Evolutionary conservation across 1,140 invertebrate genomes (phyloP), one percentile per base, ranked within the genome.

Genomic region (Trissolcus basalis): DNA sequence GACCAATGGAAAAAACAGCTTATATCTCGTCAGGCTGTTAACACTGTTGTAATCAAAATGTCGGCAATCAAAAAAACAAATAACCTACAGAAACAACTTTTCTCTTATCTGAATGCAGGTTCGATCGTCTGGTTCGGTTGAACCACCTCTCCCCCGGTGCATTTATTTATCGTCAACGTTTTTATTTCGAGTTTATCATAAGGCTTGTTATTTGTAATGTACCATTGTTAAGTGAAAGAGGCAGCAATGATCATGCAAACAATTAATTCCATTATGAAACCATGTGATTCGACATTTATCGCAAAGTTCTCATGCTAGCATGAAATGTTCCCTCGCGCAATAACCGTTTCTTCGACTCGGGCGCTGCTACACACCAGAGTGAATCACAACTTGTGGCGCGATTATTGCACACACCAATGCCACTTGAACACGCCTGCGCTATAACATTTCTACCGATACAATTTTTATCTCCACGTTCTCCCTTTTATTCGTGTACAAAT

Each of bases 261-360:
- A 78, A 78, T 78, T 78, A 78, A 78, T 78, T 78, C 71, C 65
- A 71, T 78, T 78, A 74, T 74, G 77, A 78, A 78, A 78, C 60
- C 77, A 71, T 67, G 77, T 74, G 67, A 78, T 78, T 78, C 71
- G 76, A 78, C 75, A 78, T 78, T 78, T 78, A 78, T 78, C 76
- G 76, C 70, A 27, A 56, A 67, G 76, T 78, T 78, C 76, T 74
- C 70, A 74, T 78, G 70, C 27, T 65, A 45, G 70, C 60, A 61
- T 78, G 60, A 78, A 78, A 73, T 73, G 65, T 69, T 72, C 61
- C 69, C 63, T 78, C 64, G 71, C 58, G 75, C 69, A 78, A 67
- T 74, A 78, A 63, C 76, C 36, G 60, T 73, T 78, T 70, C 76
- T 70, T 70, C 65, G 39, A 73, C 43, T 69, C 39, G 27, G 53